These are phyloP conservation scores for Rattus norvegicus DNA, from an alignment of 2,113 vertebrate genomes.

Conservation along the genomic window DNA sequence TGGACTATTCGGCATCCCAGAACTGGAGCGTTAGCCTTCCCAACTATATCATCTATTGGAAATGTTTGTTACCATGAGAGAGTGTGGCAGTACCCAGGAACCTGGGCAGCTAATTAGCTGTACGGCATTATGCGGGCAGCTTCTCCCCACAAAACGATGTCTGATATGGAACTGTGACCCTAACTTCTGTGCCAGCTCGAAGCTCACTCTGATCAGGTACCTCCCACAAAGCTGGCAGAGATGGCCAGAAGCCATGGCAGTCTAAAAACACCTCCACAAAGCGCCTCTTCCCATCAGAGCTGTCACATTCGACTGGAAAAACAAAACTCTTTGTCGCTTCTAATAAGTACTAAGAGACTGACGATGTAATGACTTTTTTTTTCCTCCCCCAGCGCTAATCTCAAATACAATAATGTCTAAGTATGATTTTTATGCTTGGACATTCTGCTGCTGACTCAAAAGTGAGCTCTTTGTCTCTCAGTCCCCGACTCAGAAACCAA, in stretches of 20 bases:
- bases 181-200: neutral
- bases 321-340: constrained; percentile 38
- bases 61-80: neutral
- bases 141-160: neutral
- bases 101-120: neutral
- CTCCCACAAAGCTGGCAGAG: constrained; percentile 5
- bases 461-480: constrained; percentile 46
- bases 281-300: constrained; percentile 45
- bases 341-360: constrained; percentile 57
- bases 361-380: constrained; percentile 59
- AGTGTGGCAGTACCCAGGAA: neutral
- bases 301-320: constrained; percentile 58
- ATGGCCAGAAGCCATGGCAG: constrained; percentile 61
- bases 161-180: neutral
- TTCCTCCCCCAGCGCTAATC: neutral
- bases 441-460: constrained; percentile 57
- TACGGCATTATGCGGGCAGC: no score
- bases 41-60: neutral
- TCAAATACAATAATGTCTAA: constrained; percentile 59
- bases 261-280: constrained; percentile 7
- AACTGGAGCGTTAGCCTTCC: neutral
- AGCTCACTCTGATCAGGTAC: neutral
- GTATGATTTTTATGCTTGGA: constrained; percentile 60
- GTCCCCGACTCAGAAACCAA: constrained; percentile 73
- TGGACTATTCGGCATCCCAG: neutral